phyloP scores from a whole-genome alignment of 1,140 invertebrate genomes.

The Holotrichia oblita region DNA sequence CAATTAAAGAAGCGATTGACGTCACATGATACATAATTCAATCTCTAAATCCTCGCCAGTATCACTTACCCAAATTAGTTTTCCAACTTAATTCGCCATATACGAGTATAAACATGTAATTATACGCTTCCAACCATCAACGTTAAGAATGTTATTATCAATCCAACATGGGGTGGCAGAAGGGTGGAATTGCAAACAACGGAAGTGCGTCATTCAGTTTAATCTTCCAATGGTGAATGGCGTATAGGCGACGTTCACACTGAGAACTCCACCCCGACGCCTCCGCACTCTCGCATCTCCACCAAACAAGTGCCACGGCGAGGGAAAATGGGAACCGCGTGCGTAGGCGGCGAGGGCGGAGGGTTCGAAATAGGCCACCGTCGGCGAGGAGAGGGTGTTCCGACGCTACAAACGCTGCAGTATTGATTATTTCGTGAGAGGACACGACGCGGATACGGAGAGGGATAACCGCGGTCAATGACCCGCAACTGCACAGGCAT shows the following conservation, averaged over 20 bases:
- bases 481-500: constrained; percentile 40
- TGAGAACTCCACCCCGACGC: neutral
- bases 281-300: neutral
- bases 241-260: neutral
- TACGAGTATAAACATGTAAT: neutral
- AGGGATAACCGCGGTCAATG: constrained; percentile 29
- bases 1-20: neutral
- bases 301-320: neutral
- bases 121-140: neutral
- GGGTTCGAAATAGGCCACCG: neutral
- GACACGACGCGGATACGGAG: constrained; percentile 2
- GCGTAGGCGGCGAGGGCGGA: neutral
- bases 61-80: neutral
- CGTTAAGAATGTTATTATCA: too few species aligned
- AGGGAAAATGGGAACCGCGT: neutral
- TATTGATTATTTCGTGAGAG: constrained; percentile 7
- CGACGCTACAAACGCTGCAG: constrained; percentile 9
- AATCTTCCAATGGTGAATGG: too few species aligned
- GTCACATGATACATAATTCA: neutral
- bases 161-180: too few species aligned
- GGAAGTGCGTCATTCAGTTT: too few species aligned
- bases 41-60: neutral
- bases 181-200: too few species aligned
- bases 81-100: neutral
- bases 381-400: neutral